Conservation (phyloP, 2,113 vertebrate species). For the Ptilorrhoa leucosticta region DNA sequence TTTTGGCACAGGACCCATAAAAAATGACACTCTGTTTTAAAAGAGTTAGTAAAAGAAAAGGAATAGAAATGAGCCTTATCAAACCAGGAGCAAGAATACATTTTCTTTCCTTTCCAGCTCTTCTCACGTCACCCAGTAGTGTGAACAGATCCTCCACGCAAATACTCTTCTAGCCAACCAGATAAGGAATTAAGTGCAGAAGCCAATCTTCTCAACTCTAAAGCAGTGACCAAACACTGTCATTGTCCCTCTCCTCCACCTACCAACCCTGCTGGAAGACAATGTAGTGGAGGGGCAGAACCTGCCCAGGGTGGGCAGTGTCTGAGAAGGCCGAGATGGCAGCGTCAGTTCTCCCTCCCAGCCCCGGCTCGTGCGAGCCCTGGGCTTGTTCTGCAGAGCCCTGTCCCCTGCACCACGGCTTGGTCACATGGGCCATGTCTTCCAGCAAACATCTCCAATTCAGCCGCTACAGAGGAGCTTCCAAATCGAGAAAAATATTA, state of each 20-base stretch:
- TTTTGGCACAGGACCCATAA: not conserved
- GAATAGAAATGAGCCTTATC: not conserved
- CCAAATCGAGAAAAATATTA: not conserved
- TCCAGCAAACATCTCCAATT: not conserved
- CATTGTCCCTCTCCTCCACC: not conserved
- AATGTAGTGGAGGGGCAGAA: not conserved
- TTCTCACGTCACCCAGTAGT: not conserved
- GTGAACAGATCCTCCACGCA: not conserved
- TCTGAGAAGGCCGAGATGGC: fast-evolving
- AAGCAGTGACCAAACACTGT: not conserved
- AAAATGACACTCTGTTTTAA: not conserved
- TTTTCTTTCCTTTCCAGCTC: not conserved
- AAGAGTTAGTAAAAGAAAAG: not conserved
- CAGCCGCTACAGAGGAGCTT: not conserved
- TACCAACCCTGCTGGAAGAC: too few species aligned
- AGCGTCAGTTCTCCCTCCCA: not conserved
- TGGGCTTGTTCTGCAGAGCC: not conserved
- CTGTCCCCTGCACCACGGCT: not conserved
- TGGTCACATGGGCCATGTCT: not conserved
- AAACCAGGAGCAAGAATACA: not conserved
- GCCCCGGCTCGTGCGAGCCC: fast-evolving
- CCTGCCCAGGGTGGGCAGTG: fast-evolving
- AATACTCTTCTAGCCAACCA: not conserved
- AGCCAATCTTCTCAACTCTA: not conserved
- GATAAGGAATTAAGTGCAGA: not conserved